A percentile compares a stretch with the other conserved stretches of the same genome.
phyloP scores from a whole-genome alignment of 2,797 vertebrate genomes.

The Falco berigora region DNA sequence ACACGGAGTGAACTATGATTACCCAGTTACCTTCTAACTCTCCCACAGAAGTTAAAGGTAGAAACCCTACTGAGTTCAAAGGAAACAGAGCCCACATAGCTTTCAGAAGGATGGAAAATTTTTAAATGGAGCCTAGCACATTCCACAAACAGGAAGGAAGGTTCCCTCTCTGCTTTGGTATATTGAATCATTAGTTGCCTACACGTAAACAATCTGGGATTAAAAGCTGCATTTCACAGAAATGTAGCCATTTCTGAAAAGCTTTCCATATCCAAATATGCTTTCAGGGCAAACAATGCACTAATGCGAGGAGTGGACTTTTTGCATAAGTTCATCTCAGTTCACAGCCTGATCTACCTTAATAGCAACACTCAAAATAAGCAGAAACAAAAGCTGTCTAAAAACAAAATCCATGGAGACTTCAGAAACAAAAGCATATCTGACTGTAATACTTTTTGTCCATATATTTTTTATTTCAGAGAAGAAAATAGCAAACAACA shows the following conservation, averaged over 20 bases:
- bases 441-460: not conserved
- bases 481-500: not conserved
- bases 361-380: not conserved
- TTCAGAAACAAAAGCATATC: not conserved
- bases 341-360: not conserved
- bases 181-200: not conserved
- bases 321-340: not conserved
- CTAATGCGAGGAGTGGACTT: not conserved
- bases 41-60: not conserved
- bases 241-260: not conserved
- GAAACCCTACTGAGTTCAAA: not conserved
- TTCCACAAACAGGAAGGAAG: constrained; percentile 6
- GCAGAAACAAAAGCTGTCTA: not conserved
- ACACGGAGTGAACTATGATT: not conserved
- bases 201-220: not conserved
- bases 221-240: not conserved
- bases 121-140: not conserved
- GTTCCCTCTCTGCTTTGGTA: not conserved
- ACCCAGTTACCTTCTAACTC: not conserved
- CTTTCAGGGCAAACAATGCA: not conserved
- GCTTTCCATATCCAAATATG: not conserved
- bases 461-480: not conserved
- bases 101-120: not conserved
- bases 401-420: not conserved
- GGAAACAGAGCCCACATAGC: not conserved